Percentiles rank a stretch among this genome's conserved stretches.
phyloP scores from a whole-genome alignment of 1,140 invertebrate species.

The Goniozus legneri region DNA sequence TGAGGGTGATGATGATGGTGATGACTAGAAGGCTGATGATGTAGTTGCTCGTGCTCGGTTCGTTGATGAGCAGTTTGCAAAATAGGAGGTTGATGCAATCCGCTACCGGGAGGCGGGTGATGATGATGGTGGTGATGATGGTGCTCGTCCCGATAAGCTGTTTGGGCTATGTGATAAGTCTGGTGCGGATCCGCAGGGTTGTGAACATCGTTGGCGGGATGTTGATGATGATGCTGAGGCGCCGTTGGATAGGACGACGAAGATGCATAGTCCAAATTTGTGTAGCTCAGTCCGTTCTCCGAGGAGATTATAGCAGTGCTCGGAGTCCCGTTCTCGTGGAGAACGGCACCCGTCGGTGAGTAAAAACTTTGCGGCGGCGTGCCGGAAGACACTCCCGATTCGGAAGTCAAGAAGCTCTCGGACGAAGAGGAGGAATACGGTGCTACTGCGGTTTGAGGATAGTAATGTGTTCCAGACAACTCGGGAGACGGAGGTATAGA shows the following conservation, averaged over 20 bases:
- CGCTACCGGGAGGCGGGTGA: slow-evolving; percentile 18
- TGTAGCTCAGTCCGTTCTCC: slow-evolving; percentile 83
- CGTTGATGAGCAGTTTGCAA: slow-evolving; percentile 28
- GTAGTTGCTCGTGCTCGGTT: slow-evolving; percentile 39
- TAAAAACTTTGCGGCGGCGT: slow-evolving; percentile 45
- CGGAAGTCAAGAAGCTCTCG: slow-evolving; percentile 34
- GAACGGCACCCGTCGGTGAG: slow-evolving; percentile 40
- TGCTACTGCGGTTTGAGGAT: slow-evolving; percentile 41
- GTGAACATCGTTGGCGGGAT: slow-evolving; percentile 22
- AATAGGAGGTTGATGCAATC: slow-evolving; percentile 22
- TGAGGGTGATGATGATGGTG: slow-evolving; percentile 35
- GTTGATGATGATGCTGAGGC: slow-evolving; percentile 24
- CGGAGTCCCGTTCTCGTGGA: slow-evolving; percentile 52
- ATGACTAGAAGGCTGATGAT: slow-evolving; percentile 47
- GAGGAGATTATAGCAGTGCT: slow-evolving; percentile 78
- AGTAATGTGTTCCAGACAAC: slow-evolving; percentile 44
- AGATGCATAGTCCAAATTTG: slow-evolving; percentile 75
- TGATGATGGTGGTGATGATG: slow-evolving; percentile 32
- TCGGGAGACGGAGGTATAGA: slow-evolving; percentile 44
- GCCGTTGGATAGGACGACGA: slow-evolving; percentile 38
- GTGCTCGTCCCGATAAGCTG: slow-evolving; percentile 35
- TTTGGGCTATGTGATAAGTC: slow-evolving; percentile 34
- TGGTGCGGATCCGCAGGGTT: slow-evolving; percentile 30
- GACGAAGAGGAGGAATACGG: slow-evolving; percentile 41
- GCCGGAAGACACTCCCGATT: slow-evolving; percentile 36